Evolutionary conservation across 2,113 vertebrate genomes (phyloP).

Genomic region (Sclerurus mexicanus): DNA sequence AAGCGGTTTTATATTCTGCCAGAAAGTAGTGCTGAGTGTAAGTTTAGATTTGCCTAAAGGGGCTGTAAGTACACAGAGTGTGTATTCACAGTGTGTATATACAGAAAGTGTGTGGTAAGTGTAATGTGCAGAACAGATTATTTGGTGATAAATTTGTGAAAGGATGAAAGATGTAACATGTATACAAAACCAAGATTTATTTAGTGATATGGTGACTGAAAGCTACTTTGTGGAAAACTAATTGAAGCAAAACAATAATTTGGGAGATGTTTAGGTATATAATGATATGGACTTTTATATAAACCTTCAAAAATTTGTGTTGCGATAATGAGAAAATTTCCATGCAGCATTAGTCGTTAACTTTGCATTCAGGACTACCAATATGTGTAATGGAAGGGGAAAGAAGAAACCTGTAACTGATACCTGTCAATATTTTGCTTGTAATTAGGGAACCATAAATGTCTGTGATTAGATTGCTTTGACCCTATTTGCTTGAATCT

Average conservation of each 20-base stretch:
- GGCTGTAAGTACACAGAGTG: neutral
- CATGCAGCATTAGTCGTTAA: neutral
- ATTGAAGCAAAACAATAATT: neutral
- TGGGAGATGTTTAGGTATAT: neutral
- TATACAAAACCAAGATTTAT: neutral
- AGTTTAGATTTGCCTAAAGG: conserved; percentile 26
- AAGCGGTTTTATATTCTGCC: neutral
- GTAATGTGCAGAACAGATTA: neutral
- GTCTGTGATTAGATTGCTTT: neutral
- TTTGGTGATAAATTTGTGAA: neutral
- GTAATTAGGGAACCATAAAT: neutral
- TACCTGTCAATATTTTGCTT: neutral
- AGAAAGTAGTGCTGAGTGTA: neutral
- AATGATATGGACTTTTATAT: neutral
- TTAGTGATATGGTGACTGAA: neutral
- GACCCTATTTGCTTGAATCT: neutral
- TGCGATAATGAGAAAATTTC: neutral
- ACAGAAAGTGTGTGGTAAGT: neutral
- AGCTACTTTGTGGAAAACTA: neutral
- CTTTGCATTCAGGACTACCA: neutral
- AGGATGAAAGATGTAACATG: neutral
- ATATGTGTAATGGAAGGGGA: neutral
- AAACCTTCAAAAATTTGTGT: neutral
- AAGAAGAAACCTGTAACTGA: neutral
- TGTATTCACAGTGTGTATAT: neutral